phyloP scores from a whole-genome alignment of 1,140 invertebrate genomes.

The Drosophila ananassae region DNA sequence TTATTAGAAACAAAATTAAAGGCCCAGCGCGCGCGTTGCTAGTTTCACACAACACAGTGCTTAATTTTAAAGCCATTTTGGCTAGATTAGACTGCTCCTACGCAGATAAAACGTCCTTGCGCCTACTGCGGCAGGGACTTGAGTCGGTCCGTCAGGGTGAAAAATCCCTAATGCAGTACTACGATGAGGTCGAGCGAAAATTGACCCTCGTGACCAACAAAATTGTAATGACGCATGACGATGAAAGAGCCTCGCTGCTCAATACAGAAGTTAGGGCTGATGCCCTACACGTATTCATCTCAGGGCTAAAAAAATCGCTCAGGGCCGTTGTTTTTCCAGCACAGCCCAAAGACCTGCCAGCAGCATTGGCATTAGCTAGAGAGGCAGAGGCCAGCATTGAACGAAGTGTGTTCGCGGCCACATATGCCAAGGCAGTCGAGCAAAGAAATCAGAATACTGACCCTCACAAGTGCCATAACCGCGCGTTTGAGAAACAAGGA shows the following conservation, averaged over 20 bases:
- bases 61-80: slow-evolving; percentile 28
- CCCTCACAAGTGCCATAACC: not conserved
- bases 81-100: slow-evolving; percentile 19
- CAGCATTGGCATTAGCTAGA: slow-evolving; percentile 9
- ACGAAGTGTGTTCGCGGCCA: slow-evolving; percentile 10
- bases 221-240: too few relatives aligned
- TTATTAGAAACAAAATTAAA: slow-evolving; percentile 33
- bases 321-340: slow-evolving; percentile 1
- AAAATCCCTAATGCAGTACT: slow-evolving; percentile 21
- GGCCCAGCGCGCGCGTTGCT: slow-evolving; percentile 18
- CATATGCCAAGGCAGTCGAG: not conserved
- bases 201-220: too few relatives aligned
- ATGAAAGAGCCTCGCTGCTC: slow-evolving; percentile 1
- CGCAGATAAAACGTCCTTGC: slow-evolving; percentile 14
- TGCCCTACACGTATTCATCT: too few relatives aligned
- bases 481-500: not conserved
- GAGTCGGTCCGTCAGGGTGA: slow-evolving; percentile 12
- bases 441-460: slow-evolving; percentile 12
- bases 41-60: slow-evolving; percentile 23
- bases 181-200: slow-evolving; percentile 28
- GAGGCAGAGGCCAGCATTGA: slow-evolving; percentile 3
- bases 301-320: slow-evolving; percentile 7
- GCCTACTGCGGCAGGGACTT: slow-evolving; percentile 8
- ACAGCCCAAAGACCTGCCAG: slow-evolving; percentile 7
- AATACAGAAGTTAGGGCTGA: slow-evolving; percentile 11